A percentile compares a stretch with the other conserved stretches of the same genome.
Evolutionary conservation across 1,140 invertebrate genomes (phyloP).

Genomic region (Planococcus citri): DNA sequence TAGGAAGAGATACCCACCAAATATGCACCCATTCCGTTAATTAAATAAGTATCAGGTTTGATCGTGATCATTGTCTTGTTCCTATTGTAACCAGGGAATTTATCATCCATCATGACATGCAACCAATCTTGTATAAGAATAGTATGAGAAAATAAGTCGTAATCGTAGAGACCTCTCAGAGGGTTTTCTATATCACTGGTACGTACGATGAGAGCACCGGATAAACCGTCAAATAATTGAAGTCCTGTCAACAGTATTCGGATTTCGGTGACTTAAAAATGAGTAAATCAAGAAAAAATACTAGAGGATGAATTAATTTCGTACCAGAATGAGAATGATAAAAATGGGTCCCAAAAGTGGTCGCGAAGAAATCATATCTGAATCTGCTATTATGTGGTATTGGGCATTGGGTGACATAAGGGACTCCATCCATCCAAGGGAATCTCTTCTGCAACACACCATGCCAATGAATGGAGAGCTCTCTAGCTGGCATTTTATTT

Average conservation of each 20-base stretch:
- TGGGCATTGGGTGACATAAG: conserved; percentile 31
- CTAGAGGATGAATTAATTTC: too few relatives aligned
- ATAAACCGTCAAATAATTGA: neutral
- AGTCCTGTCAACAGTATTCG: neutral
- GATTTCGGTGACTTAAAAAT: too few relatives aligned
- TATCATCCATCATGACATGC: conserved; percentile 30
- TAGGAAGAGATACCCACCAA: neutral
- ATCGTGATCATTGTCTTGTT: conserved; percentile 29
- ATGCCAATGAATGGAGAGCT: conserved; percentile 39
- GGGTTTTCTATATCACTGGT: neutral
- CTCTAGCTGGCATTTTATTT: conserved; percentile 34
- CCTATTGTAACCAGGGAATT: conserved; percentile 22
- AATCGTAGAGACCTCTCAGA: conserved; percentile 35
- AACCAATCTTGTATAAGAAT: conserved; percentile 42
- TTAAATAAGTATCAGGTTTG: conserved; percentile 37
- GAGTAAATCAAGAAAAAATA: too few relatives aligned
- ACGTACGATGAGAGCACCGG: neutral
- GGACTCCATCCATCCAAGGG: conserved; percentile 45
- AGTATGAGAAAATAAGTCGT: conserved; percentile 39
- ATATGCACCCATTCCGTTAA: conserved; percentile 37
- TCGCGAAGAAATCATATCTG: conserved; percentile 27
- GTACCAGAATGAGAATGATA: conserved; percentile 27
- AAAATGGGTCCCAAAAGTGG: conserved; percentile 29
- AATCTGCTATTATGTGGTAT: conserved; percentile 27
- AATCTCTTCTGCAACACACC: conserved; percentile 34